Evolutionary conservation across 2,888 invertebrate genomes (phyloP), one percentile per base, ranked within the genome.

Genomic region (Nasonia oneida): DNA sequence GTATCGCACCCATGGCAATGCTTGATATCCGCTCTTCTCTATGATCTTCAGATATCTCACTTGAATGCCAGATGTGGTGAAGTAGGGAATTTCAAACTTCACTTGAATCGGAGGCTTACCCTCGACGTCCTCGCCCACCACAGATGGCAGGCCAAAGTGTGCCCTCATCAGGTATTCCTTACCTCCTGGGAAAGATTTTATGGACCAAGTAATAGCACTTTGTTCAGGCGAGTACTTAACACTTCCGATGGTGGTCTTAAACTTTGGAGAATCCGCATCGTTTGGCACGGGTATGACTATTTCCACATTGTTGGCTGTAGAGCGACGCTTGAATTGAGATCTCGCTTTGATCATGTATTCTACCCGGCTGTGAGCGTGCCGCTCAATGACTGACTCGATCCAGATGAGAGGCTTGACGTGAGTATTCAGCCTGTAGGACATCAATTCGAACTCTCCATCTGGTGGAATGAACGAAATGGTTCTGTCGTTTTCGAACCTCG

Each of bases 301-400:
- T 94, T 99, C 99, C 71, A 99, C 99, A 94, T 99, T 99, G 93
- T 99, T 99, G 0, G 99, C 99, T 0, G 99, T 99, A 0, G 99
- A 99, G 76, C 99, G 95, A 57, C 99, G 95, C 93, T 99, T 99
- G 93, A 99, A 99, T 94, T 99, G 99, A 50, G 98, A 98, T 94
- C 99, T 98, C 0, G 99, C 99, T 94, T 99, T 99, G 84, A 99
- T 98, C 99, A 99, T 99, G 93, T 98, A 99, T 92, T 99, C 99
- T 14, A 99, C 99, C 88, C 99, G 95, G 84, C 99, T 99, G 93
- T 99, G 99, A 15, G 97, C 98, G 94, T 99, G 99, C 37, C 99
- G 96, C 93, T 99, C 99, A 91, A 99, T 99, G 2, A 99, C 98
- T 8, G 99, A 99, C 93, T 99, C 99, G 87, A 99, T 99, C 99